Evolutionary conservation across 2,113 vertebrate species (phyloP).

Genomic region (Leiothrix lutea): DNA sequence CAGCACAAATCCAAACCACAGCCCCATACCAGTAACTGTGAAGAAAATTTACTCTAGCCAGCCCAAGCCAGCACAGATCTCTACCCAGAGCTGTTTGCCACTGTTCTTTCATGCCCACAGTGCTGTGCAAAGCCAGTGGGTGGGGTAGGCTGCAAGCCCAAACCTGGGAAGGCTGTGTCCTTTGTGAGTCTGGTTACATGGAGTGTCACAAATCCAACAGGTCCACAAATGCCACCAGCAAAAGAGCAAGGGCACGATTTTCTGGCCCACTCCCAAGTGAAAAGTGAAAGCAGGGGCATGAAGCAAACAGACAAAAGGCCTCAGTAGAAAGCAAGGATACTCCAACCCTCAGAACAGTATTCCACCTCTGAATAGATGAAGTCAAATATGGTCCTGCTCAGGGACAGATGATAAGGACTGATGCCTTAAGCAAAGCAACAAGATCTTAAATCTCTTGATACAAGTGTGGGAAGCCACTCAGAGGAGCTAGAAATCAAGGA

Average conservation of each 20-base stretch:
- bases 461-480: not conserved
- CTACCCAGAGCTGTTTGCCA: not conserved
- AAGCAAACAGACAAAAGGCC: not conserved
- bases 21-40: not conserved
- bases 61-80: not conserved
- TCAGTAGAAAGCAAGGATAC: fast-evolving
- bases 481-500: conserved; percentile 5
- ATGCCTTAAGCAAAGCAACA: not conserved
- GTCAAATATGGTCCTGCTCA: not conserved
- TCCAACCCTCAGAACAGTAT: not conserved
- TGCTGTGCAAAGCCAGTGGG: not conserved
- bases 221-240: not conserved
- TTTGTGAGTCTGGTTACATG: not conserved
- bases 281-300: not conserved
- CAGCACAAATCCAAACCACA: not conserved
- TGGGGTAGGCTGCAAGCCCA: not conserved
- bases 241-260: not conserved
- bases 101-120: not conserved
- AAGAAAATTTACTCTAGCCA: not conserved
- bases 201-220: not conserved
- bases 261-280: not conserved
- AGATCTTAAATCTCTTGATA: conserved; percentile 10
- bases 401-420: not conserved
- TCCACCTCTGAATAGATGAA: not conserved
- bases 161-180: not conserved